Base-by-base conservation (phyloP, 2,797 vertebrate species). In the Notolabrus celidotus region DNA sequence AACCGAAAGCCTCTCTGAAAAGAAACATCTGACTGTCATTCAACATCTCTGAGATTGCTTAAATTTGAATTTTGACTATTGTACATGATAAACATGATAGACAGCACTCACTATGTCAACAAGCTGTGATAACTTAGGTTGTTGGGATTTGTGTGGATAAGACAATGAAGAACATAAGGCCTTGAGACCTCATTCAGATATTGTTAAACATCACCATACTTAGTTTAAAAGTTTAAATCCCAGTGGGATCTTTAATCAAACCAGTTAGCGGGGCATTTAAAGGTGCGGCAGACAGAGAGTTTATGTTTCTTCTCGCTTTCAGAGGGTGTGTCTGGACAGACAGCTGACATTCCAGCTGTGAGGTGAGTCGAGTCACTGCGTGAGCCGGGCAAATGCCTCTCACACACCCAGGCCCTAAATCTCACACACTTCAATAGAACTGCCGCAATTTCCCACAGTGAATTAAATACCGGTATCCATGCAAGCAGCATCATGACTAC, bases 301-400 rank as follows among this genome's bases (percentile, higher is more conserved):
- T 80, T 78, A 82, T 91, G 79, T 93, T 91, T 91, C 86, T 20
- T 87, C 79, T 78, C 74, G 59, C 74, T 77, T 22, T 64, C 20
- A 0, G 70, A 86, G 92, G 92, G 93, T 84, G 93, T 92, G 92
- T 91, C 91, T 22, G 85, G 42, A 86, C 59, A 90, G 89, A 93
- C 93, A 94, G 92, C 91, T 92, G 92, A 92, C 90, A 91, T 93
- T 91, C 91, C 91, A 92, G 88, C 93, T 94, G 93, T 88, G 89
- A 92, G 89, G 88, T 93, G 93, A 94, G 89, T 92, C 88, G 91
- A 92, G 90, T 92, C 83, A 27, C 83, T 84, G 77, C 73, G 63
- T 86, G 89, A 92, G 90, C 77, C 31, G 39, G 79, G 88, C 80
- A 77, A 84, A 87, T 89, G 86, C 86, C 71, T 92, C 85, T 86